Conservation (phyloP, 2,888 invertebrate species). For the Callyntrura guangdongensis region DNA sequence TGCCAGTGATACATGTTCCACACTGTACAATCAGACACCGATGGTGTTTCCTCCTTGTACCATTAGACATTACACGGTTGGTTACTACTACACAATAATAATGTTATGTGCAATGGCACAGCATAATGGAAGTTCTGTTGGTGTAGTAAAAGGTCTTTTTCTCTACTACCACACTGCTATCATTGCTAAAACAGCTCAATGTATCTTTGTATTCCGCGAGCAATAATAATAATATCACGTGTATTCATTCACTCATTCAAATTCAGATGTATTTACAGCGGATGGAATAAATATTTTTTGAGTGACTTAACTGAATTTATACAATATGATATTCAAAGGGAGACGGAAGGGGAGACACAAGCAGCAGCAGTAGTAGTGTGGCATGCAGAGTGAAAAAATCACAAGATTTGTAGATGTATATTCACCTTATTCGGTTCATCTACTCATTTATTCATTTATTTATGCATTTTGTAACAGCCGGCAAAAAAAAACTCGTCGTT, state of each 20-base stretch:
- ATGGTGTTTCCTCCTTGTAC: constrained; percentile 16
- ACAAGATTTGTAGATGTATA: constrained; percentile 47
- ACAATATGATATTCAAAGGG: constrained; percentile 39
- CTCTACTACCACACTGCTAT: background rate
- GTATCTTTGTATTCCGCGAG: background rate
- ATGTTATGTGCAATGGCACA: constrained; percentile 42
- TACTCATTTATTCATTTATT: constrained; percentile 75
- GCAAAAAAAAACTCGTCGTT: constrained; percentile 30
- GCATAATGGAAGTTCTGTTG: constrained; percentile 18
- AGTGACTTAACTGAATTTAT: constrained; percentile 52
- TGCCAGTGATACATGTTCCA: background rate
- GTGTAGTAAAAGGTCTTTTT: background rate
- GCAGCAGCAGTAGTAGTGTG: background rate
- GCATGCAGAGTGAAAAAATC: constrained; percentile 20
- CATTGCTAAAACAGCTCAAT: constrained; percentile 29
- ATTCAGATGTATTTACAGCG: constrained; percentile 31
- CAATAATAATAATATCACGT: constrained; percentile 50
- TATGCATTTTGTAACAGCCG: constrained; percentile 70
- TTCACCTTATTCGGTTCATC: constrained; percentile 65
- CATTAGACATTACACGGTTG: constrained; percentile 31
- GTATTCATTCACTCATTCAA: constrained; percentile 24
- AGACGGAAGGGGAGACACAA: background rate
- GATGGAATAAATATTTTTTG: constrained; percentile 47
- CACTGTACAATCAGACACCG: constrained; percentile 17
- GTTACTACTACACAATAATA: constrained; percentile 22